Base-by-base conservation (phyloP, 2,888 invertebrate species). In the Pristionchus maxplancki region DNA sequence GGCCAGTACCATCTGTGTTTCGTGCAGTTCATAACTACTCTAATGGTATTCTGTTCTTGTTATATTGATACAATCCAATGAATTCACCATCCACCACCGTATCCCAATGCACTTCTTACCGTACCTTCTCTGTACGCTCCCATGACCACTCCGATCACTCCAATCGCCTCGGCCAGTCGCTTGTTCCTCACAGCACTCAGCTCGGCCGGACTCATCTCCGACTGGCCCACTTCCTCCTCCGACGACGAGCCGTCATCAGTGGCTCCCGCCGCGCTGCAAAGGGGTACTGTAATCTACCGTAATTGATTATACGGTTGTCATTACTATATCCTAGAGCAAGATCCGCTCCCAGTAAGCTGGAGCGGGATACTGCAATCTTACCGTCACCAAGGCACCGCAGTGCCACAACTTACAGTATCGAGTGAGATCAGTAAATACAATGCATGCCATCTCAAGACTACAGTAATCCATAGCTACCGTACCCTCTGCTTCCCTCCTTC, bases 101-200 rank as follows among this genome's bases (percentile, higher is more conserved):
- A 64, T 15, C n/a, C 31, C 20, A 40, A 11, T 3, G n/a, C 37
- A 44, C 71, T 37, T 37, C 71, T 71, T 67, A 31, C 44, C 58
- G 6, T 44, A 88, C 88, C 88, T 53, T 78, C 78, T 81, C 62
- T 64, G 50, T 88, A 81, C 31, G 88, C 88, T 44, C 62, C 48
- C 78, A 88, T 81, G 15, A 34, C 58, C 11, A 78, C 64, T 78
- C 88, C 78, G 6, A 88, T 34, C 17, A 58, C 44, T 28, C 81
- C 78, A 9, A 62, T 50, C 2, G 81, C 81, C 20, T 78, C 81
- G 17, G 88, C 88, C 2, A 88, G 31, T 62, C 88, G 53, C 28
- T n/a, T 34, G n/a, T 88, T 74, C 48, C 88, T 78, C 20, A 53
- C 78, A 8, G 53, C 28, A 37, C 44, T 64, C 88, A 88, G n/a